Base-by-base conservation (phyloP, 2,113 vertebrate species). In the Murina feae region DNA sequence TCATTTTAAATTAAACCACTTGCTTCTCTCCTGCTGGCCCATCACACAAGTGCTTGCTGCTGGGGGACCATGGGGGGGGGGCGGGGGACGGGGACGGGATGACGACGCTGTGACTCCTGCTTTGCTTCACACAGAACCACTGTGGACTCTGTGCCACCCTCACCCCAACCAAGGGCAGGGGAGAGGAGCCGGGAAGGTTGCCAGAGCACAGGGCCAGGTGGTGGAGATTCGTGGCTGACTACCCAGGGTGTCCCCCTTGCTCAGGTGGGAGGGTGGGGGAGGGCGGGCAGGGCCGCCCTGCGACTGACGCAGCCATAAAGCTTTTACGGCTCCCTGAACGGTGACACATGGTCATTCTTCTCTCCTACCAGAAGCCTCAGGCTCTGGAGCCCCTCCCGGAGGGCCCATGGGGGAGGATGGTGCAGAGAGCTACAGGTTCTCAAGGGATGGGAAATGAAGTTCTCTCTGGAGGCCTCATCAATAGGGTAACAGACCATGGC, bases 271-370 rank as follows among this genome's bases (percentile, higher is more conserved):
- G 30, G 51, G 86, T 47, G 63, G 75, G 28, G 49, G 82, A 81
- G 14, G 35, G 82, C 32, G 51, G 83, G 37, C 71, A 92, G 92
- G 91, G 68, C 91, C 71, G 72, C 79, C 75, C 44, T 23, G 16
- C 44, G 89, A 93, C 68, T 39, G 89, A 93, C 68, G 63, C 65
- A 68, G 53, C 74, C 93, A 92, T 96, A 95, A 95, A 96, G 53
- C 14, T 53, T 93, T 95, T 90, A 95, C 37, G 63, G 76, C 81
- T 89, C 66, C 60, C 39, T 30, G 76, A 91, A 96, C 92, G 55
- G 88, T 92, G 88, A 96, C 87, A 71, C 92, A 79, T n/a, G n/a
- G n/a, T 75, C 93, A 55, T 75, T 63, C 91, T 82, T 76, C 37
- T 79, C 25, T 76, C 74, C 49, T 49, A 21, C 35, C 82, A 44